Evolutionary conservation across 2,113 vertebrate species (phyloP).

Genomic region (Dromiciops gliroides): DNA sequence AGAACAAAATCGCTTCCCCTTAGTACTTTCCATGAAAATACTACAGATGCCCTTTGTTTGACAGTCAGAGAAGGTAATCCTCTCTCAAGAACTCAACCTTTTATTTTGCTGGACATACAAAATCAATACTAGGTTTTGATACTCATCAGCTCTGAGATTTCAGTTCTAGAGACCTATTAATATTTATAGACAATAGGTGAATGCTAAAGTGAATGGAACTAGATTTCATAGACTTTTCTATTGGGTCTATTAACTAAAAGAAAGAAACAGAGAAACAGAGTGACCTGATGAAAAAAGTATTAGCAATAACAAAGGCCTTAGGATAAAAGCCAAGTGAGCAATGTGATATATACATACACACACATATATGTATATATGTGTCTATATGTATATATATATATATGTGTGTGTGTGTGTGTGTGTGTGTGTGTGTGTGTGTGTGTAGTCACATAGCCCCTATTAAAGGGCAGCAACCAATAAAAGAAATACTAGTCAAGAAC

Average conservation of each 20-base stretch:
- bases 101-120: constrained; percentile 4
- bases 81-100: constrained; percentile 13
- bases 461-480: background rate
- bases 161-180: background rate
- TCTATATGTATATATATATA: background rate
- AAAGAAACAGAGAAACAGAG: too few relatives aligned
- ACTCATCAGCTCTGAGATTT: background rate
- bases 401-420: background rate
- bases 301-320: background rate
- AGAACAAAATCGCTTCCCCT: constrained; percentile 39
- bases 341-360: background rate
- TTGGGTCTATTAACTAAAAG: background rate
- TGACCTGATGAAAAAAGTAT: background rate
- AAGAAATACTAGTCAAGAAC: background rate
- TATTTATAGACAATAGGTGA: background rate
- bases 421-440: background rate
- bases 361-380: too few relatives aligned
- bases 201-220: background rate
- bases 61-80: constrained; percentile 26
- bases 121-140: constrained; percentile 27
- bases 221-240: background rate
- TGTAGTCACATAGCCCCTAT: background rate
- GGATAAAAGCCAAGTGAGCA: background rate
- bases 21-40: background rate
- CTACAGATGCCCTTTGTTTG: background rate